Percentiles rank a stretch among this genome's conserved stretches.
Evolutionary conservation across 2,113 vertebrate genomes (phyloP).

Genomic region (Romanogobio albipinnatus): DNA sequence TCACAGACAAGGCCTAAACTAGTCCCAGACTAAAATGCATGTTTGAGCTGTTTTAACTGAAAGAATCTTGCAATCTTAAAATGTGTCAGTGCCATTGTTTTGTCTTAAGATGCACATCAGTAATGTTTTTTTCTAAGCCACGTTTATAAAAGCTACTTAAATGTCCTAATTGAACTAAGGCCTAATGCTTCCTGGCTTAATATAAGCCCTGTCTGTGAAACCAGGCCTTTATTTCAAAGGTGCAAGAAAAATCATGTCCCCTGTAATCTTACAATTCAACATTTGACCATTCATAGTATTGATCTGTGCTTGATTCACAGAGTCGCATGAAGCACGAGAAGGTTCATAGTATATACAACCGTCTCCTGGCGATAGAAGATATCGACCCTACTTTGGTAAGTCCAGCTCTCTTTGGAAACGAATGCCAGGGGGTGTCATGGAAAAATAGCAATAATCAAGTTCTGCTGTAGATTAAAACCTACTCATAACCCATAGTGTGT

Average conservation of each 20-base stretch:
- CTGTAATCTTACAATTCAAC: background rate
- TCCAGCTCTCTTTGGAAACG: background rate
- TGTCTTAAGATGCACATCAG: too few species aligned
- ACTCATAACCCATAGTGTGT: background rate
- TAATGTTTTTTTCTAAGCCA: too few species aligned
- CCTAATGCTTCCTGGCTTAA: too few species aligned
- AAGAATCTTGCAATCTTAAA: too few species aligned
- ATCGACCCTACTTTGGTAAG: slow-evolving; percentile 97
- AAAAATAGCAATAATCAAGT: background rate
- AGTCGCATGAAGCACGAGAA: slow-evolving; percentile 99
- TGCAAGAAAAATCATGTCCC: background rate
- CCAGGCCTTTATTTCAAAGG: background rate
- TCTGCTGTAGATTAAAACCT: background rate
- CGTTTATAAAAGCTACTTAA: too few species aligned
- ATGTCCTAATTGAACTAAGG: too few species aligned
- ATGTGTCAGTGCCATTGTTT: too few species aligned
- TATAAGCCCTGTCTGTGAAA: too few species aligned
- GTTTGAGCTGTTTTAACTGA: too few species aligned
- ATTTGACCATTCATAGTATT: background rate
- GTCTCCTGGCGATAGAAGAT: slow-evolving; percentile 93
- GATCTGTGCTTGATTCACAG: slow-evolving; percentile 66
- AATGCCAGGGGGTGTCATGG: background rate
- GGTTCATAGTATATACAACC: slow-evolving; percentile 97
- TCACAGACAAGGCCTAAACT: too few species aligned
- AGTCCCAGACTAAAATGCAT: too few species aligned